Base-by-base conservation (phyloP, 2,113 vertebrate species). In the Peucedramus taeniatus region DNA sequence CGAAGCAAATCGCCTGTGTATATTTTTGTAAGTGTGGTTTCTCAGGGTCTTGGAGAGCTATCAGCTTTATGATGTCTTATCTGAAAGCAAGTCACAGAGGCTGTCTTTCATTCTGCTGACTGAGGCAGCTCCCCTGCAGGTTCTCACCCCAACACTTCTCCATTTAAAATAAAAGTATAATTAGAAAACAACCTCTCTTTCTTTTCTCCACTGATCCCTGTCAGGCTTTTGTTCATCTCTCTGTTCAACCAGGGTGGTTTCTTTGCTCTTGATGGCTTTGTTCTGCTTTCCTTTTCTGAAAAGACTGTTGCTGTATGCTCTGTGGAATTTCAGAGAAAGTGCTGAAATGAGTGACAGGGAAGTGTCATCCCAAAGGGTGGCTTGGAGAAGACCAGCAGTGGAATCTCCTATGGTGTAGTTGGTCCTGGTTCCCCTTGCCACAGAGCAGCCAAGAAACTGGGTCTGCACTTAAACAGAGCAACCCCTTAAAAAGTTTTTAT, bases 11-110 rank as follows among this genome's bases (percentile, higher is more conserved):
- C 40, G 70, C 75, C 83, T 83, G 72, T 78, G 93, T 94, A 2
- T 96, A 96, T 94, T 96, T 96, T 94, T 95, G 76, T 92, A 92
- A 95, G 96, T 90, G 90, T 93, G 72, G 93, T 89, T 97, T 96
- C 92, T 97, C 65, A 5, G 72, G 94, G 94, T 95, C 90, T 96
- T 94, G 86, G 90, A 94, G 94, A 92, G 49, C 69, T 96, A 95
- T 96, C 96, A 94, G 76, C 86, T 97, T 96, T 68, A 49, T 72
- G 79, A 87, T 95, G 86, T 78, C 92, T 96, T 94, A 93, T 94
- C 94, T 84, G 94, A 94, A 90, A 87, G 77, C 80, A 72, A 92
- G 69, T 90, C 90, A 80, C 60, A 54, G 85, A 64, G 72, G 49
- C 83, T 95, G 94, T 90, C 90, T 92, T 68, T 93, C 88, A 72